Conservation (phyloP, 2,888 invertebrate species). For the Melipona bicolor region DNA sequence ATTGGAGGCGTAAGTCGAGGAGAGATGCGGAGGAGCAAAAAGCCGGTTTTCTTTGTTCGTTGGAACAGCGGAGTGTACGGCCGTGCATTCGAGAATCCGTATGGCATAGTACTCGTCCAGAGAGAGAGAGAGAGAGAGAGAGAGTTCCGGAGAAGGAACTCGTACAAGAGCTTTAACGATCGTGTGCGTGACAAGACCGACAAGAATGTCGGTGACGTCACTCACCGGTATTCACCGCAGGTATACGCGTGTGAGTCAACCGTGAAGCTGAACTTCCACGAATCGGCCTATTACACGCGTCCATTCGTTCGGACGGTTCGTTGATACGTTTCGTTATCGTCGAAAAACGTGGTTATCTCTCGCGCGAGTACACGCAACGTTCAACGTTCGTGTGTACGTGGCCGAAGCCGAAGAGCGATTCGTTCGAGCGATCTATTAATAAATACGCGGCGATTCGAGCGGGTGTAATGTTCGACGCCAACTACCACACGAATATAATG, state of each 20-base stretch:
- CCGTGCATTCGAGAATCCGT: slow-evolving; percentile 55
- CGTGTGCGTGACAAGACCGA: slow-evolving; percentile 64
- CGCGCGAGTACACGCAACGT: background rate
- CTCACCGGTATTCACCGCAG: slow-evolving; percentile 50
- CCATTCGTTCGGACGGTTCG: slow-evolving; percentile 8
- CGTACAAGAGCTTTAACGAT: slow-evolving; percentile 69
- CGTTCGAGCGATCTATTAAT: slow-evolving; percentile 52
- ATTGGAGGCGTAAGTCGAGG: background rate
- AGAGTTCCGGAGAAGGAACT: slow-evolving; percentile 52
- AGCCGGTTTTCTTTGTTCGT: background rate
- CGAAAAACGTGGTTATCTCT: background rate
- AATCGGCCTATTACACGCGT: slow-evolving; percentile 20
- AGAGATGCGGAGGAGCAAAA: background rate
- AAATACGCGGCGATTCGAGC: slow-evolving; percentile 31
- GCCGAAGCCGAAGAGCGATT: background rate
- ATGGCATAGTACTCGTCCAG: slow-evolving; percentile 34
- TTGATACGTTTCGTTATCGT: slow-evolving; percentile 20
- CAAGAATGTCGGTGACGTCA: slow-evolving; percentile 72
- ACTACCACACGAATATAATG: too few relatives aligned
- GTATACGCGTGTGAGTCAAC: slow-evolving; percentile 57
- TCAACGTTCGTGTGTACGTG: background rate
- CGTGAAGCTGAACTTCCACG: slow-evolving; percentile 32
- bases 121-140: background rate
- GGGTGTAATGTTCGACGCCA: too few relatives aligned
- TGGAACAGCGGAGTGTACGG: background rate